These are phyloP conservation scores for Cavia aperea DNA, from an alignment of 2,113 vertebrate genomes.

Conservation along the genomic window DNA sequence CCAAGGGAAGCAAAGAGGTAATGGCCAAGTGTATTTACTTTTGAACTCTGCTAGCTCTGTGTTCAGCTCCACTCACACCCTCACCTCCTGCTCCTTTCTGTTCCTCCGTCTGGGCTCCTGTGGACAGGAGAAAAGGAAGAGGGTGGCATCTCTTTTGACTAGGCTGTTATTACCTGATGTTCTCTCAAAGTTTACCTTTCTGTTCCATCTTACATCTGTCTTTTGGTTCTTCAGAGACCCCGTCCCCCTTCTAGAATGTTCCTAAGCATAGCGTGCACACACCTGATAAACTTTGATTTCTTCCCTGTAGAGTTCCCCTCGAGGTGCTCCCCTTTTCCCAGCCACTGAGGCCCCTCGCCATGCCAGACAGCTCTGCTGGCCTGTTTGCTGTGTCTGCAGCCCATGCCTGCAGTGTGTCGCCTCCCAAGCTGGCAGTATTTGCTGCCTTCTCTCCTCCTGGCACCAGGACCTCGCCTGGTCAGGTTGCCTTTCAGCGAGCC, in stretches of 20 bases:
- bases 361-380: background rate
- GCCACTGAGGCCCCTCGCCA: background rate
- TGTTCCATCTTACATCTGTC: background rate
- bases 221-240: background rate
- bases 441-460: background rate
- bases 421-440: background rate
- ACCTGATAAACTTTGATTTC: background rate
- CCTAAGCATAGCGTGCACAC: background rate
- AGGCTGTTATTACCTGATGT: background rate
- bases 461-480: background rate
- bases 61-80: no score
- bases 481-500: background rate
- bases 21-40: fast-evolving
- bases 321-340: no score
- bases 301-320: background rate
- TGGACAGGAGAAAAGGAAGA: background rate
- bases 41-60: background rate
- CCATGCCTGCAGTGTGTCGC: background rate
- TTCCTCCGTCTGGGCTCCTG: background rate
- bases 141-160: background rate
- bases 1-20: background rate
- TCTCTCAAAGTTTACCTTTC: background rate
- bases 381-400: no score
- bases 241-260: background rate
- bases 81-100: background rate